Evolutionary conservation across 1,140 invertebrate genomes (phyloP).

Genomic region (Aricia agestis): DNA sequence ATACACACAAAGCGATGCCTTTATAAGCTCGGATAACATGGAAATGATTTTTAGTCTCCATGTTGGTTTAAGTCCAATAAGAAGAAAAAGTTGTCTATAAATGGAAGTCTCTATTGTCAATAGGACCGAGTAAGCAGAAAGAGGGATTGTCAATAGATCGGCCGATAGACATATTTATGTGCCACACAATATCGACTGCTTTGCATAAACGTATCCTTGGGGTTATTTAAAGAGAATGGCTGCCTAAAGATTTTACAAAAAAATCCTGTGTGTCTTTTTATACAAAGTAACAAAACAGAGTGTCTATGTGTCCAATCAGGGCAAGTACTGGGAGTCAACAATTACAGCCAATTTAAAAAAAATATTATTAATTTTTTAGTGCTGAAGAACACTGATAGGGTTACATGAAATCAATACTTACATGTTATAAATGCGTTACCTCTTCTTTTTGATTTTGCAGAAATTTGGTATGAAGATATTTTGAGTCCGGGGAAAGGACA

Average conservation of each 20-base stretch:
- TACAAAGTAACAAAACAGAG: too few species aligned
- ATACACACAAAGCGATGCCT: too few species aligned
- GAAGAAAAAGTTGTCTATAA: neutral
- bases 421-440: too few species aligned
- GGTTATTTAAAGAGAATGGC: neutral
- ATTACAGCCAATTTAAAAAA: too few species aligned
- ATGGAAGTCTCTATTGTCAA: neutral
- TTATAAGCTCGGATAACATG: neutral
- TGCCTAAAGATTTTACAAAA: neutral
- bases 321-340: too few species aligned
- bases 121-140: neutral
- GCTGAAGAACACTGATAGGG: too few species aligned
- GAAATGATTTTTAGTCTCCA: neutral
- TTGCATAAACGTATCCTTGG: neutral
- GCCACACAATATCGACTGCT: neutral
- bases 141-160: neutral
- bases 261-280: neutral
- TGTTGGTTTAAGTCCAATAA: neutral
- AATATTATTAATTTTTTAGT: too few species aligned
- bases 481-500: too few species aligned
- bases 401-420: too few species aligned
- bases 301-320: too few species aligned
- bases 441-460: too few species aligned
- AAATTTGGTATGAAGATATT: too few species aligned
- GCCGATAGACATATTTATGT: neutral